These are phyloP conservation scores for Erynnis tages DNA, from an alignment of 2,888 invertebrate species.

Conservation along the genomic window DNA sequence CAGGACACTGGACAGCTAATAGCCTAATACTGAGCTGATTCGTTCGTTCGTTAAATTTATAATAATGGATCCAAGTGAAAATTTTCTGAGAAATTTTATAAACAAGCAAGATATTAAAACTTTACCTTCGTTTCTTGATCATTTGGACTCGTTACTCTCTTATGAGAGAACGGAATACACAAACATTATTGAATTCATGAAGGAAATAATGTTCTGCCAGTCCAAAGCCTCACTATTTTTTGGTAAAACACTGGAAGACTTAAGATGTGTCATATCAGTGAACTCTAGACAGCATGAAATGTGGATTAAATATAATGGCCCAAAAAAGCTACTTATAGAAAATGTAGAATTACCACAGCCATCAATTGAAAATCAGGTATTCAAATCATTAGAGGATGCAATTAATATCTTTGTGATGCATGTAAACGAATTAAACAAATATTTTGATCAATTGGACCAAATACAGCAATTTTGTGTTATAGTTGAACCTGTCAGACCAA, in stretches of 20 bases:
- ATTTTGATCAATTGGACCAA: conserved; percentile 60
- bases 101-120: too few relatives aligned
- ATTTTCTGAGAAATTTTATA: too few relatives aligned
- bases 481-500: conserved; percentile 58
- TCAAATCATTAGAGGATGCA: conserved; percentile 49
- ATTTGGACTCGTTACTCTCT: not conserved
- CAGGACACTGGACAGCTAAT: too few relatives aligned
- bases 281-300: conserved; percentile 54
- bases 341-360: conserved; percentile 53
- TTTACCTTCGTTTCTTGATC: not conserved
- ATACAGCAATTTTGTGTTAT: conserved; percentile 58
- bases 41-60: too few relatives aligned
- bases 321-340: conserved; percentile 47
- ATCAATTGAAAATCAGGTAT: conserved; percentile 50
- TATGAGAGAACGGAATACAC: conserved; percentile 35
- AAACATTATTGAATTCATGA: conserved; percentile 50
- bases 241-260: conserved; percentile 57
- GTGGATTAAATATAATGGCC: conserved; percentile 47
- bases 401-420: conserved; percentile 43
- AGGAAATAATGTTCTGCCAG: conserved; percentile 45
- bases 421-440: conserved; percentile 47
- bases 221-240: conserved; percentile 37
- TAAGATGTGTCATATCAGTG: conserved; percentile 54
- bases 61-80: too few relatives aligned
- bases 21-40: too few relatives aligned